Percentiles rank a stretch among this genome's conserved stretches.
Evolutionary conservation across 2,113 vertebrate species (phyloP).

Genomic region (Chaetodon auriga): DNA sequence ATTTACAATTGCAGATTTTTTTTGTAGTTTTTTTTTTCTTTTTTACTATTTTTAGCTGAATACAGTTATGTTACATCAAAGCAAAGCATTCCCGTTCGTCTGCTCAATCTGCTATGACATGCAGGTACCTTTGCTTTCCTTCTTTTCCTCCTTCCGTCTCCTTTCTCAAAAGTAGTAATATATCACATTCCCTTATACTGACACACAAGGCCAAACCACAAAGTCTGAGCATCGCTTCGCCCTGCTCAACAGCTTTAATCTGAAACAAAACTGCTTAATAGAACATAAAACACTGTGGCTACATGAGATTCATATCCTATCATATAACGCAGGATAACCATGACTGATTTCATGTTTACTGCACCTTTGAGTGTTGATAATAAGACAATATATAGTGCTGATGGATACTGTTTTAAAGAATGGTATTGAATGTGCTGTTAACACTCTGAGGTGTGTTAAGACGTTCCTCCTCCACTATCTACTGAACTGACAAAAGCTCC

Average conservation of each 20-base stretch:
- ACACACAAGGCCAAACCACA: constrained; percentile 67
- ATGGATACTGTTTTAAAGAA: constrained; percentile 63
- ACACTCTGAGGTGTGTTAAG: constrained; percentile 55
- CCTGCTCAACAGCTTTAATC: constrained; percentile 64
- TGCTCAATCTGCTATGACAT: constrained; percentile 80
- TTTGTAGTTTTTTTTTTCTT: constrained; percentile 12
- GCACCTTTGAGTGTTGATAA: constrained; percentile 73
- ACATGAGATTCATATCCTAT: constrained; percentile 73
- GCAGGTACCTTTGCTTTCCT: constrained; percentile 77
- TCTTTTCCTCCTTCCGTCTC: constrained; percentile 43
- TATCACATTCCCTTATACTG: constrained; percentile 71
- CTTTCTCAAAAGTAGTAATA: constrained; percentile 44
- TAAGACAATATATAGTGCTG: constrained; percentile 70
- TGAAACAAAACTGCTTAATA: constrained; percentile 65
- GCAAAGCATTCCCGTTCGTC: constrained; percentile 83
- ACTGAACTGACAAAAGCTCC: constrained; percentile 59
- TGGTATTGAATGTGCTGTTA: constrained; percentile 63
- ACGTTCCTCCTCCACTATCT: constrained; percentile 34
- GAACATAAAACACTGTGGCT: constrained; percentile 75
- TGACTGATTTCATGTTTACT: constrained; percentile 62
- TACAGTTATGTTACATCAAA: constrained; percentile 85
- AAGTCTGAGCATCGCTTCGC: constrained; percentile 55
- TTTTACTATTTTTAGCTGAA: constrained; percentile 56
- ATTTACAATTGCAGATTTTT: constrained; percentile 82
- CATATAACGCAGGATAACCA: constrained; percentile 71